A percentile compares a stretch with the other conserved stretches of the same genome.
phyloP scores from a whole-genome alignment of 2,797 vertebrate species.

The Uromys caudimaculatus region DNA sequence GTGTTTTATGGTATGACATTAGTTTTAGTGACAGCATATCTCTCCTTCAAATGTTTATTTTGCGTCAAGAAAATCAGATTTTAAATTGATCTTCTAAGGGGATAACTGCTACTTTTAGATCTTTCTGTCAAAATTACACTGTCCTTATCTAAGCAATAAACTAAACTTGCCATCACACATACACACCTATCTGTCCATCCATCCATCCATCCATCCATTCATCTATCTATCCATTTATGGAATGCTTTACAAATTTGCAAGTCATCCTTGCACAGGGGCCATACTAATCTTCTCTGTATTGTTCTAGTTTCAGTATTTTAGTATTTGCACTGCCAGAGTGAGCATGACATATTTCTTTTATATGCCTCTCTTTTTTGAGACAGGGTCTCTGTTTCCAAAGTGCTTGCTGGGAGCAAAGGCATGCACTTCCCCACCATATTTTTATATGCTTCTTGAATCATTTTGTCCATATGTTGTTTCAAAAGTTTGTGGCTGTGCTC shows the following conservation, averaged over 20 bases:
- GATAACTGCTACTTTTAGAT: background rate
- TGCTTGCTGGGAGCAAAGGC: background rate
- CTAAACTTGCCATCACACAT: background rate
- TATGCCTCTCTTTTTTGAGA: too few relatives aligned
- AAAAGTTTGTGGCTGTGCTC: background rate
- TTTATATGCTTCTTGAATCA: constrained; percentile 16
- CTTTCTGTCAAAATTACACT: background rate
- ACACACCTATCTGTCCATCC: too few relatives aligned
- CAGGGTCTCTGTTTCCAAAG: background rate
- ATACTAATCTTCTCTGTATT: background rate
- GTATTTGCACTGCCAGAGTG: background rate
- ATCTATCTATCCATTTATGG: too few relatives aligned
- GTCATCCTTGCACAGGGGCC: background rate
- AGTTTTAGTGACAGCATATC: background rate
- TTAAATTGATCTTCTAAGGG: background rate
- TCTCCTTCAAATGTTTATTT: background rate
- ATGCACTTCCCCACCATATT: background rate
- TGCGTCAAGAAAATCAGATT: background rate
- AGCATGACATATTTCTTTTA: background rate
- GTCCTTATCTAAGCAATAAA: constrained; percentile 33
- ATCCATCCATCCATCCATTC: too few relatives aligned
- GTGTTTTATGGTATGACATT: background rate
- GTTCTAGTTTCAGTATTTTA: background rate
- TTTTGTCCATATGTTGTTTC: constrained; percentile 24
- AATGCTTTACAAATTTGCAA: background rate